Evolutionary conservation across 2,888 invertebrate species (phyloP), one percentile per base, ranked within the genome.

Genomic region (Cerastis leucographa): DNA sequence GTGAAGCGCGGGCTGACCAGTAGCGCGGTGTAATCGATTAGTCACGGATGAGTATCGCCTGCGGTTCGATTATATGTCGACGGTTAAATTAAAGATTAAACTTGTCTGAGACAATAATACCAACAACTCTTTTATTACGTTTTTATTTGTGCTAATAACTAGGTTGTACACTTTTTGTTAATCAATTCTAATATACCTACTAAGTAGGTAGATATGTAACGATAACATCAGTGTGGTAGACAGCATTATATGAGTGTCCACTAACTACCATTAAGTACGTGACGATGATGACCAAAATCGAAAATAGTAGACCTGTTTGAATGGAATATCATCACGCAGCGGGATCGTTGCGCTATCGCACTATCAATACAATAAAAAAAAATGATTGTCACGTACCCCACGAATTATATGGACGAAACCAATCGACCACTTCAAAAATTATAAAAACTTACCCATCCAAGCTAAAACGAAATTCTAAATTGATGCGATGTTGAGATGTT

Each of bases 381-480:
- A 94, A 92, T 90, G 89, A 94, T 93, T 88, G 94, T 95, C 96
- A 96, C 96, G 96, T 96, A 92, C 91, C 88, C 92, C 93, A 94
- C 95, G 94, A 96, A 95, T 95, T 94, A 94, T 93, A 95, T 94
- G 93, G 94, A 91, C 91, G 90, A 90, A 92, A 90, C 91, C 92
- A 92, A 93, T 91, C 91, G 92, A 92, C 91, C 90, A 91, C 91
- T 91, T 92, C 90, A 89, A 92, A 93, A 93, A 92, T 94, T 91
- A 92, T 94, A 95, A 94, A 94, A 95, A 95, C 90, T 90, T 86
- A 90, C 91, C 92, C 94, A 93, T 93, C 93, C 92, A 91, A 92
- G 91, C 92, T 92, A 91, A 92, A 91, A 90, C 89, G 91, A 91
- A 92, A 92, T 91, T 91, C 90, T 90, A 89, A 91, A 88, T 90